Evolutionary conservation across 1,140 invertebrate genomes (phyloP).

Genomic region (Drosophila kepulauana): DNA sequence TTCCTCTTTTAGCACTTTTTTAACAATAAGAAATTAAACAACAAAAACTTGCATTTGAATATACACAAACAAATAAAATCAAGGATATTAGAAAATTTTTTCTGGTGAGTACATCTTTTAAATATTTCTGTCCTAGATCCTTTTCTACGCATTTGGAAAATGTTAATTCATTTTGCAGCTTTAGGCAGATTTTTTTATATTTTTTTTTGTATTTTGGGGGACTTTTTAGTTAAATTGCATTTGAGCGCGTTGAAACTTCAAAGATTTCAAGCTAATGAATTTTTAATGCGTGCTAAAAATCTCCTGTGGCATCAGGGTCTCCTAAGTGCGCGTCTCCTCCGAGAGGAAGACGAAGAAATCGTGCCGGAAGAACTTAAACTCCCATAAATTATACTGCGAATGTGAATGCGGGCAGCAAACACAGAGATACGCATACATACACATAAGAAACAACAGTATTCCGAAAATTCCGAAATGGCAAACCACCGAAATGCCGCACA

Average conservation of each 20-base stretch:
- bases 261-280: conserved; percentile 59
- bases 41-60: conserved; percentile 25
- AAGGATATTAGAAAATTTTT: conserved; percentile 1
- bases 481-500: conserved; percentile 27
- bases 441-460: conserved; percentile 18
- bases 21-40: conserved; percentile 8
- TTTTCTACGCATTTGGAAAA: neutral
- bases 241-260: conserved; percentile 22
- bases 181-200: neutral
- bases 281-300: conserved; percentile 62
- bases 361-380: conserved; percentile 45
- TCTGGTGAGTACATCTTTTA: conserved; percentile 23
- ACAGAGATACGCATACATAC: neutral
- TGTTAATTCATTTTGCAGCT: neutral
- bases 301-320: conserved; percentile 17
- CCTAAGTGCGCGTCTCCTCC: conserved; percentile 22
- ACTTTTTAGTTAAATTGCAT: conserved; percentile 25
- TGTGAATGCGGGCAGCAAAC: conserved; percentile 36
- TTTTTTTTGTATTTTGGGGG: neutral
- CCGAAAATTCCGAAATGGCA: conserved; percentile 18
- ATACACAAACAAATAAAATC: neutral
- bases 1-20: conserved; percentile 19
- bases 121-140: too few species aligned
- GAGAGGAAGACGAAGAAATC: neutral
- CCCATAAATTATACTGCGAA: conserved; percentile 61